Conservation (phyloP, 2,797 vertebrate species). For the Enteromius afrohamiltoni region DNA sequence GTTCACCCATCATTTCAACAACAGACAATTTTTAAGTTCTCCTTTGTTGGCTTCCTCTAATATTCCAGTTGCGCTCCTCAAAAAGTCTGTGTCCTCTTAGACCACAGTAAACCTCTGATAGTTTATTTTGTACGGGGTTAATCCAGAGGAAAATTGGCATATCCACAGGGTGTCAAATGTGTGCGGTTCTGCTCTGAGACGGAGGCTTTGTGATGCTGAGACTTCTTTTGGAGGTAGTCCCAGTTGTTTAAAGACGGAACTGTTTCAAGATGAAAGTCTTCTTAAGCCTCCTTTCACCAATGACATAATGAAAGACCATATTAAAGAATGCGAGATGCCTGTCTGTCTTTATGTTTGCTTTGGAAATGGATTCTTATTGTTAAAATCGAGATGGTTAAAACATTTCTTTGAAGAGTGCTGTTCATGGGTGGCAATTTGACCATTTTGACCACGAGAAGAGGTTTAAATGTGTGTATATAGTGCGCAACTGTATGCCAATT, state of each 20-base stretch:
- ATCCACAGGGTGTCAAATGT: constrained; percentile 47
- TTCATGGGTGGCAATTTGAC: constrained; percentile 19
- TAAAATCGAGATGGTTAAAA: neutral
- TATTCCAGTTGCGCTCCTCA: neutral
- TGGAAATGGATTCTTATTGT: neutral
- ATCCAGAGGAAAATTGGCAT: constrained; percentile 48
- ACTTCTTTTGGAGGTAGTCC: constrained; percentile 38
- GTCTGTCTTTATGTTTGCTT: constrained; percentile 47
- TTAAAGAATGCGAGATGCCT: constrained; percentile 57
- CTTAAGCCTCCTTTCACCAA: constrained; percentile 52
- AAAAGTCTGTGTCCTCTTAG: constrained; percentile 11
- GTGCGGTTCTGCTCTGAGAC: constrained; percentile 43
- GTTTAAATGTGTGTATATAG: neutral
- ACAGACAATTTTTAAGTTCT: constrained; percentile 54
- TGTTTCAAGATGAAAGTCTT: constrained; percentile 43
- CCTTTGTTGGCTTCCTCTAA: constrained; percentile 23
- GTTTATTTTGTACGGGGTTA: constrained; percentile 33
- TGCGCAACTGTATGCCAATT: neutral
- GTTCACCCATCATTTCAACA: constrained; percentile 58
- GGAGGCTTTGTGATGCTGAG: constrained; percentile 56
- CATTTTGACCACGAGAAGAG: neutral
- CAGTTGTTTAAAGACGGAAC: constrained; percentile 59
- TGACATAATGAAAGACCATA: constrained; percentile 58
- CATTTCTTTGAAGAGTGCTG: constrained; percentile 24
- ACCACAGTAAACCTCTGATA: constrained; percentile 34